phyloP scores from a whole-genome alignment of 2,797 vertebrate species.

The Enteromius anoplus region DNA sequence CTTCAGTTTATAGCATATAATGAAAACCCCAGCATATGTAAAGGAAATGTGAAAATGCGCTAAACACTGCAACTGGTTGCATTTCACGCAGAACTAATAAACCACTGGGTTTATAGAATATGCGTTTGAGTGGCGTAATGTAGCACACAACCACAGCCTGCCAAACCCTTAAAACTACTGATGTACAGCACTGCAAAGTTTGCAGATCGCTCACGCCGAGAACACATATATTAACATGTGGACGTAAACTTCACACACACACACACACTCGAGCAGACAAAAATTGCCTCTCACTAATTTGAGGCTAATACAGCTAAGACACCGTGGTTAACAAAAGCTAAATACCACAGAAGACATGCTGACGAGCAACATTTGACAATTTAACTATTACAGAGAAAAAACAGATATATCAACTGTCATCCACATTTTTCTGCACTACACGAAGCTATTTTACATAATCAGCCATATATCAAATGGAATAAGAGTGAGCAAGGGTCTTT shows the following conservation, averaged over 20 bases:
- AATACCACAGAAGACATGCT: slow-evolving; percentile 54
- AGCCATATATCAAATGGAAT: slow-evolving; percentile 16
- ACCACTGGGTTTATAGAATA: slow-evolving; percentile 33
- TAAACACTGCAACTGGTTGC: slow-evolving; percentile 15
- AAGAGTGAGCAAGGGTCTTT: slow-evolving; percentile 16
- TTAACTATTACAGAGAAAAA: background rate
- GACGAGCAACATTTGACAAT: slow-evolving; percentile 34
- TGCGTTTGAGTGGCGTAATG: slow-evolving; percentile 34
- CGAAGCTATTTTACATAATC: slow-evolving; percentile 20
- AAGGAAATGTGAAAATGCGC: slow-evolving; percentile 5
- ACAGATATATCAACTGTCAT: background rate
- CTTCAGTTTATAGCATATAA: background rate
- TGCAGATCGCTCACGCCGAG: slow-evolving; percentile 40
- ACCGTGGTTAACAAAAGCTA: slow-evolving; percentile 53
- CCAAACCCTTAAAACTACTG: slow-evolving; percentile 49
- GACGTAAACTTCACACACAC: slow-evolving; percentile 42
- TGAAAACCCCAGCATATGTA: slow-evolving; percentile 24
- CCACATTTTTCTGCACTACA: background rate
- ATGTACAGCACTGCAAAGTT: slow-evolving; percentile 52
- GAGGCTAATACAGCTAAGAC: slow-evolving; percentile 53
- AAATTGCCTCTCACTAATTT: slow-evolving; percentile 49
- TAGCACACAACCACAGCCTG: slow-evolving; percentile 39
- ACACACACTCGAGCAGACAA: slow-evolving; percentile 36
- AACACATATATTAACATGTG: slow-evolving; percentile 53
- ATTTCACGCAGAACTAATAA: slow-evolving; percentile 48